These are phyloP conservation scores for Rotaria macrura DNA, from an alignment of 2,888 invertebrate species.

Conservation along the genomic window DNA sequence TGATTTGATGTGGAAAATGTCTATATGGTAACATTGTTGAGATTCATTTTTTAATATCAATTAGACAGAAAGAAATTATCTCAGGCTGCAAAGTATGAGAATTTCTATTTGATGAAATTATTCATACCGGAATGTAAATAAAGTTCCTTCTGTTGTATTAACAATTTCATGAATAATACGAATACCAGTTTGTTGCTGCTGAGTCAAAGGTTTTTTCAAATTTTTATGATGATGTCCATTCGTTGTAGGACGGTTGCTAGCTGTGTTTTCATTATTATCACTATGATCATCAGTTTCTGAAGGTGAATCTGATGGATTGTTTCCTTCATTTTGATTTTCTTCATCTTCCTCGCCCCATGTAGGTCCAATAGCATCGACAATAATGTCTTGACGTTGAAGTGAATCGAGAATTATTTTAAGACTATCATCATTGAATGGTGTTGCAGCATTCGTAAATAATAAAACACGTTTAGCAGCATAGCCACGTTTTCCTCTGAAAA, in stretches of 20 bases:
- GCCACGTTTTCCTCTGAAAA: constrained; percentile 48
- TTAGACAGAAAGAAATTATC: too few species aligned
- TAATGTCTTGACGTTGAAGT: constrained; percentile 55
- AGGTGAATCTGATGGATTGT: background rate
- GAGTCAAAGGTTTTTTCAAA: constrained; percentile 41
- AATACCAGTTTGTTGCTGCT: constrained; percentile 44
- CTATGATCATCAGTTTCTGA: background rate
- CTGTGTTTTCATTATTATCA: background rate
- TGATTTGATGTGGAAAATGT: too few species aligned
- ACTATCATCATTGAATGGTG: constrained; percentile 51
- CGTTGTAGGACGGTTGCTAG: constrained; percentile 26
- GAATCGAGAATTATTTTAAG: constrained; percentile 54
- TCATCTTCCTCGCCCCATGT: constrained; percentile 39
- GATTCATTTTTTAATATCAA: too few species aligned
- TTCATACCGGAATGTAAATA: constrained; percentile 47
- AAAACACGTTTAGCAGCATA: constrained; percentile 55
- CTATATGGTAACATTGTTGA: too few species aligned
- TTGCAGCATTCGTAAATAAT: constrained; percentile 56
- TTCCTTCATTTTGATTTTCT: constrained; percentile 38
- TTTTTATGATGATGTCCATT: constrained; percentile 35
- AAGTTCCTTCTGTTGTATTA: constrained; percentile 45
- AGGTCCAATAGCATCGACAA: constrained; percentile 57
- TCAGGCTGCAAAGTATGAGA: too few species aligned
- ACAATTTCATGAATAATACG: constrained; percentile 44
- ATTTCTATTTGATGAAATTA: background rate